phyloP scores from a whole-genome alignment of 1,140 invertebrate genomes.

The Cotesia chilonis region DNA sequence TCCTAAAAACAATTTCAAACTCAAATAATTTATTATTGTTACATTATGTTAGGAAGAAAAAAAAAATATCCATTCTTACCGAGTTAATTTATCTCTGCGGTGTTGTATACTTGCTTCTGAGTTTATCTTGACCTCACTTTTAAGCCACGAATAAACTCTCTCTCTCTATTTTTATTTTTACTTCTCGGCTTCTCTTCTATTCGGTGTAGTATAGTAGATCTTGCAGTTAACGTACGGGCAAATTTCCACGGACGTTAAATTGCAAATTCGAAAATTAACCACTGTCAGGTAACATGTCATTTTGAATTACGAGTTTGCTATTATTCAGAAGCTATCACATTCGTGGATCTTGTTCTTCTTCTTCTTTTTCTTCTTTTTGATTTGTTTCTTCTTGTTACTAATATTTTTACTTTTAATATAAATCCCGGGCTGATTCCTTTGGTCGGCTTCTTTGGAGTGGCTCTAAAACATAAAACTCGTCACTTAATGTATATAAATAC shows the following conservation, averaged over 20 bases:
- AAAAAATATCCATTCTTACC: no score
- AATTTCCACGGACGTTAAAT: conserved; percentile 20
- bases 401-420: not conserved
- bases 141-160: not conserved
- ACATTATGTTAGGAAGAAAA: no score
- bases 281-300: conserved; percentile 8
- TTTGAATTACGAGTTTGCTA: not conserved
- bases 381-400: not conserved
- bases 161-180: not conserved
- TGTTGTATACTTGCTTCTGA: no score
- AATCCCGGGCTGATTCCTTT: not conserved
- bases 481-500: not conserved
- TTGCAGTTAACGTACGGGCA: conserved; percentile 4
- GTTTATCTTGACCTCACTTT: conserved; percentile 18
- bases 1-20: not conserved
- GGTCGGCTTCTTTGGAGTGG: not conserved
- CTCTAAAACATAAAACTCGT: not conserved
- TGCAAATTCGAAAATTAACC: conserved; percentile 10
- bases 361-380: not conserved
- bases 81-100: no score
- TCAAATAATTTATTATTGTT: no score
- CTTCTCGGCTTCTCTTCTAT: not conserved
- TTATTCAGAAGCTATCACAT: conserved; percentile 11
- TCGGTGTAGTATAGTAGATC: not conserved
- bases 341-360: conserved; percentile 5